Conservation (phyloP, 2,888 invertebrate genomes). For the Rhorus exstirpatorius region DNA sequence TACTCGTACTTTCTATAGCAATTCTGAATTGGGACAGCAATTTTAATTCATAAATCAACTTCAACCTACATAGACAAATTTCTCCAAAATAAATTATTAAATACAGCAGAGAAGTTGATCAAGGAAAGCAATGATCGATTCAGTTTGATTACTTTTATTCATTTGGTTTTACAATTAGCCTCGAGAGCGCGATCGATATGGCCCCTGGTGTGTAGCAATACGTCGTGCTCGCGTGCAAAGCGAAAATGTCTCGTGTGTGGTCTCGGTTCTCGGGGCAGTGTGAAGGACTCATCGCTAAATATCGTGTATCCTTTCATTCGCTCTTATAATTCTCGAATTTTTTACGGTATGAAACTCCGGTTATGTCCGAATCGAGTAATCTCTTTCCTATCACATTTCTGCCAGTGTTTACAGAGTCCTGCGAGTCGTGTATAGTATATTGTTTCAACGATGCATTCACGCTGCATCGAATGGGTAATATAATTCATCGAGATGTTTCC, state of each 20-base stretch:
- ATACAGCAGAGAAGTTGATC: slow-evolving; percentile 5
- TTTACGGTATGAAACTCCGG: slow-evolving; percentile 19
- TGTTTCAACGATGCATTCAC: slow-evolving; percentile 54
- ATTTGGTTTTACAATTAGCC: background rate
- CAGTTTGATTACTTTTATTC: background rate
- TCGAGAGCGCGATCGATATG: background rate
- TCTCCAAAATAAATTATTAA: background rate
- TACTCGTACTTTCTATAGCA: too few species aligned
- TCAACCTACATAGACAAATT: too few species aligned
- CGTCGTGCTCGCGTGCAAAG: slow-evolving; percentile 73
- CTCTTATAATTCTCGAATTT: too few species aligned
- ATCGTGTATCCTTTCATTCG: slow-evolving; percentile 32
- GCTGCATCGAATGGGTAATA: slow-evolving; percentile 73
- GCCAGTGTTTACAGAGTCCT: slow-evolving; percentile 57
- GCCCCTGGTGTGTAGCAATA: slow-evolving; percentile 77
- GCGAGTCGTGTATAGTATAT: slow-evolving; percentile 45
- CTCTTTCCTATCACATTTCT: slow-evolving; percentile 34
- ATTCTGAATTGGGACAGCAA: too few species aligned
- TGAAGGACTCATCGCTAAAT: slow-evolving; percentile 16
- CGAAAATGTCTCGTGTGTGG: slow-evolving; percentile 74
- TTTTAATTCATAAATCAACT: too few species aligned
- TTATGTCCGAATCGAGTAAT: slow-evolving; percentile 15
- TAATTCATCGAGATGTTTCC: slow-evolving; percentile 82
- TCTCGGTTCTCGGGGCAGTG: slow-evolving; percentile 50
- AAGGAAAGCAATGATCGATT: background rate